Evolutionary conservation across 2,888 invertebrate species (phyloP).

Genomic region (Autographa pulchrina): DNA sequence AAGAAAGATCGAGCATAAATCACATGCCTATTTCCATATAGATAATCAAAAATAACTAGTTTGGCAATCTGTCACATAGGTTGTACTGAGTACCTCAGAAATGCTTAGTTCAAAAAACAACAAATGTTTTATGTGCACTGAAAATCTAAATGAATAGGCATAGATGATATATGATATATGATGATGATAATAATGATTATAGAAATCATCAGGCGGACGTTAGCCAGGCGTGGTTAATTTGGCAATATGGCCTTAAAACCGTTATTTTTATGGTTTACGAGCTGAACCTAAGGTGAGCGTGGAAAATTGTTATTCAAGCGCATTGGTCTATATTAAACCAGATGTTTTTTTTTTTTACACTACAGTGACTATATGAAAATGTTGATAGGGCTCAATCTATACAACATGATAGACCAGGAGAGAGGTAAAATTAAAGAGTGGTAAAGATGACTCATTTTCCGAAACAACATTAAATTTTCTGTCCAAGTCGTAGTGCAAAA

Average conservation of each 20-base stretch:
- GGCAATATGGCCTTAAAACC: neutral
- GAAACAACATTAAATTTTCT: neutral
- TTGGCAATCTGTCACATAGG: too few species aligned
- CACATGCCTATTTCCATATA: too few species aligned
- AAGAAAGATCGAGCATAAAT: too few species aligned
- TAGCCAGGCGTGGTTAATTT: neutral
- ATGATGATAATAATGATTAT: neutral
- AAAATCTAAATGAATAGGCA: neutral
- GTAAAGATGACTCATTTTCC: neutral
- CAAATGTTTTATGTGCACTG: neutral
- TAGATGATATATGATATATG: too few species aligned
- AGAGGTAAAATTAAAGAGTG: neutral
- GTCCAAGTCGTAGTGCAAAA: neutral
- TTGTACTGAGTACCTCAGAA: too few species aligned
- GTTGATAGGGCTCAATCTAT: too few species aligned
- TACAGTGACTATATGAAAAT: neutral
- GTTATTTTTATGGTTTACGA: neutral
- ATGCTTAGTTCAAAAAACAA: too few species aligned
- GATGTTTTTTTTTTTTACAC: neutral
- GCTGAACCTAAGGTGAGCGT: neutral
- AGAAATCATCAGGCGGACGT: neutral
- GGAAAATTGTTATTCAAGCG: neutral
- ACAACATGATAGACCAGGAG: too few species aligned
- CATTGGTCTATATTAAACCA: neutral
- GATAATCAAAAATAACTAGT: too few species aligned